These are phyloP conservation scores for Epinotia ramella DNA, from an alignment of 2,888 invertebrate species.

Conservation along the genomic window DNA sequence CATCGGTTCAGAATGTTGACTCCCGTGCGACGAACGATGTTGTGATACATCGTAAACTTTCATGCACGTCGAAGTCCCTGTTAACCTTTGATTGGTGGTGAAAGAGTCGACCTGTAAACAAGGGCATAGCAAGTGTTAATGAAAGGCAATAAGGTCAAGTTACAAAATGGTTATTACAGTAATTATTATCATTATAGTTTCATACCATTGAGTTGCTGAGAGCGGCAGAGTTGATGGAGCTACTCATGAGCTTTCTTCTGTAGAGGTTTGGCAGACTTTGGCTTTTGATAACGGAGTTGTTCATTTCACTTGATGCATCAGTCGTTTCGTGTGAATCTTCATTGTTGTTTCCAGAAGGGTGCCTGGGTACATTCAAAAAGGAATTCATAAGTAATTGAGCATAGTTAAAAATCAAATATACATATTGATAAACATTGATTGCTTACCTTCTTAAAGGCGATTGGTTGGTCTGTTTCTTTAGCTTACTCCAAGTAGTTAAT, in stretches of 20 bases:
- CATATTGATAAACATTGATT: not conserved
- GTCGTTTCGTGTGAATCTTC: constrained; percentile 83
- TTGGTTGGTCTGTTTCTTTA: constrained; percentile 89
- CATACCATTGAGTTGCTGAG: constrained; percentile 90
- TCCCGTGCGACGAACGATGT: constrained; percentile 73
- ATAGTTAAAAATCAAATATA: not conserved
- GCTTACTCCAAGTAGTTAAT: constrained; percentile 95
- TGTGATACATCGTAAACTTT: constrained; percentile 82
- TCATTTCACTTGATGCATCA: constrained; percentile 85
- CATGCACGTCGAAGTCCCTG: constrained; percentile 76
- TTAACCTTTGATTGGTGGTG: constrained; percentile 77
- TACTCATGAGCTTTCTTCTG: constrained; percentile 83
- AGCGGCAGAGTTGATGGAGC: constrained; percentile 83
- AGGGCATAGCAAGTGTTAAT: constrained; percentile 43
- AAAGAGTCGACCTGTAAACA: constrained; percentile 81
- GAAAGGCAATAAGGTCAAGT: constrained; percentile 20
- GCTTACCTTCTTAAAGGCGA: constrained; percentile 87
- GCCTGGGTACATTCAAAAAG: constrained; percentile 71
- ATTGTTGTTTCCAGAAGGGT: constrained; percentile 92
- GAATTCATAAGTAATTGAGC: not conserved
- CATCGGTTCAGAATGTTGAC: constrained; percentile 83
- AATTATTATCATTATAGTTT: constrained; percentile 50
- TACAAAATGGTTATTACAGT: constrained; percentile 38
- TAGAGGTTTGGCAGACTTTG: constrained; percentile 92
- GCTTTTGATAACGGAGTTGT: constrained; percentile 88